phyloP scores from a whole-genome alignment of 2,113 vertebrate genomes.

The Brachypodius melanocephalos region DNA sequence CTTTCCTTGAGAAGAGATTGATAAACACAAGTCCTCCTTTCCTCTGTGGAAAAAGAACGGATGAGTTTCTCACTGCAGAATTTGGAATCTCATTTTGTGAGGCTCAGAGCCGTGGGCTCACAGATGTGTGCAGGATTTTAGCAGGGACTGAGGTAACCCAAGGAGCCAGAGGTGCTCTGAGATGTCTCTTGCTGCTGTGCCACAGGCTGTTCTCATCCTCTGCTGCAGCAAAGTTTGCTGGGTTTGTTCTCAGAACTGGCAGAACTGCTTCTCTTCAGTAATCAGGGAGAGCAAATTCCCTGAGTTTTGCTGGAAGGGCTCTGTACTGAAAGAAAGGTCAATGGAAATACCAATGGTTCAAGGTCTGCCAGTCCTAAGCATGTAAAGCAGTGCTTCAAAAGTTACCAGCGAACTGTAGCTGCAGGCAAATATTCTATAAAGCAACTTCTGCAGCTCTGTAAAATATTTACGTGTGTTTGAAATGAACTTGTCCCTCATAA shows the following conservation, averaged over 20 bases:
- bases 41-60: neutral
- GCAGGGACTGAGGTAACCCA: neutral
- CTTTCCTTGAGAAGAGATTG: neutral
- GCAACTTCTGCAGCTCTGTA: neutral
- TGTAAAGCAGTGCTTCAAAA: neutral
- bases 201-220: neutral
- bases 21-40: neutral
- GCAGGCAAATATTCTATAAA: neutral
- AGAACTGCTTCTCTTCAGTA: neutral
- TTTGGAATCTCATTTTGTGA: neutral
- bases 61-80: neutral
- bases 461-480: neutral
- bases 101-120: fast-evolving
- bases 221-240: neutral
- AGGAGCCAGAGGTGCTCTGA: neutral
- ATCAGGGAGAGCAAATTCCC: neutral
- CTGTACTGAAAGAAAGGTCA: neutral
- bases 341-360: neutral
- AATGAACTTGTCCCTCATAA: neutral
- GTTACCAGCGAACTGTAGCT: neutral
- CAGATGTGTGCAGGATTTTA: fast-evolving
- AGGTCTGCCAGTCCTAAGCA: neutral
- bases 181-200: neutral
- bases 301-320: neutral
- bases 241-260: neutral